Evolutionary conservation across 2,797 vertebrate genomes (phyloP).

Genomic region (Coranthus polyacanthus): DNA sequence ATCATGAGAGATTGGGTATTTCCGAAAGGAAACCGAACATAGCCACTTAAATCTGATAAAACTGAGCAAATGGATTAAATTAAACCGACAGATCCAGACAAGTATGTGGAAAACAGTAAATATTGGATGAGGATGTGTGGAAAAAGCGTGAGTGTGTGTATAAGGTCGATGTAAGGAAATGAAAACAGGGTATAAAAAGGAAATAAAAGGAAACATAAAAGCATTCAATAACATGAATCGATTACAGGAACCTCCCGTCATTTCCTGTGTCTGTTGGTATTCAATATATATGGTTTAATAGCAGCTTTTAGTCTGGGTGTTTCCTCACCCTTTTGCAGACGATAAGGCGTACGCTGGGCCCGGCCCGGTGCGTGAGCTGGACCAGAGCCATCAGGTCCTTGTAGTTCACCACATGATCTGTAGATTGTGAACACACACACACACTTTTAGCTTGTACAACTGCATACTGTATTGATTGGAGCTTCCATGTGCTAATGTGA

Average conservation of each 20-base stretch:
- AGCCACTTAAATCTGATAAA: too few species aligned
- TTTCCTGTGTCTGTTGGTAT: constrained; percentile 16
- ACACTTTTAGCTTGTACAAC: background rate
- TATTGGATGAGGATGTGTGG: background rate
- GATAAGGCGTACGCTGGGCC: constrained; percentile 88
- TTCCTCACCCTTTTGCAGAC: constrained; percentile 93
- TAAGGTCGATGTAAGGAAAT: background rate
- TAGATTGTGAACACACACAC: constrained; percentile 25
- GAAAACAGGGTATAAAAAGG: background rate
- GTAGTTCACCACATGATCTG: constrained; percentile 94
- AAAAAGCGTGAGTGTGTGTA: background rate
- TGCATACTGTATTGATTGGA: background rate
- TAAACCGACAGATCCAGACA: too few species aligned
- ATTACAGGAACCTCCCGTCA: background rate
- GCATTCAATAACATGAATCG: background rate
- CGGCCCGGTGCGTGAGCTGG: constrained; percentile 91
- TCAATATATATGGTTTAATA: constrained; percentile 1
- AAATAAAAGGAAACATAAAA: background rate
- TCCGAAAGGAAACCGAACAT: too few species aligned
- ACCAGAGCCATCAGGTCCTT: constrained; percentile 95
- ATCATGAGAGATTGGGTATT: too few species aligned
- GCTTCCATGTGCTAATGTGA: background rate
- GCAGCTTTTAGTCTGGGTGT: constrained; percentile 7
- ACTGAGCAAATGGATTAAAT: too few species aligned
- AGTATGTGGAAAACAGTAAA: too few species aligned